Evolutionary conservation across 1,140 invertebrate species (phyloP).

Genomic region (Sitobion miscanthi): DNA sequence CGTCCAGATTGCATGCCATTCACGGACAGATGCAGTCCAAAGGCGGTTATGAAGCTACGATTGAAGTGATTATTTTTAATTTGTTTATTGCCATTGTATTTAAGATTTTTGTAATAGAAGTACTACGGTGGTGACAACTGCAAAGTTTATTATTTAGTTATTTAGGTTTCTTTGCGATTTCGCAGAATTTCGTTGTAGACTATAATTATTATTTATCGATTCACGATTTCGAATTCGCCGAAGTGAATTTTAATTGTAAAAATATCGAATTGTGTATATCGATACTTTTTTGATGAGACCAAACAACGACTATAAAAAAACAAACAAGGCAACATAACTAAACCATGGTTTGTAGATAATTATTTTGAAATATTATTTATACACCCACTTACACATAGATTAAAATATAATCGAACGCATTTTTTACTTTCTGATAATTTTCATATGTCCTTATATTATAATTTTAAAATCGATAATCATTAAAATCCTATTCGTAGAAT

Average conservation of each 20-base stretch:
- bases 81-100: not conserved
- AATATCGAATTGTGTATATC: not conserved
- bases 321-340: not conserved
- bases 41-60: slow-evolving; percentile 78
- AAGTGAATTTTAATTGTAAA: slow-evolving; percentile 7
- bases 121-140: not conserved
- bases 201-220: slow-evolving; percentile 6
- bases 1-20: slow-evolving; percentile 75
- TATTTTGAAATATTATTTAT: not conserved
- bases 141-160: not conserved
- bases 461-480: too few relatives aligned
- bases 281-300: not conserved
- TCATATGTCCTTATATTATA: too few relatives aligned
- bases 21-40: slow-evolving; percentile 89
- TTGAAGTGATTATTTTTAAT: slow-evolving; percentile 35
- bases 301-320: not conserved
- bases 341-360: not conserved
- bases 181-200: not conserved
- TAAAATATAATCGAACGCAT: too few relatives aligned
- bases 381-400: not conserved
- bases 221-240: not conserved
- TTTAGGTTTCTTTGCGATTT: not conserved
- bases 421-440: too few relatives aligned
- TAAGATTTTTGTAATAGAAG: not conserved
- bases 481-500: too few relatives aligned